These are phyloP conservation scores for Mylabris phalerata DNA, from an alignment of 1,140 invertebrate species.

Conservation along the genomic window DNA sequence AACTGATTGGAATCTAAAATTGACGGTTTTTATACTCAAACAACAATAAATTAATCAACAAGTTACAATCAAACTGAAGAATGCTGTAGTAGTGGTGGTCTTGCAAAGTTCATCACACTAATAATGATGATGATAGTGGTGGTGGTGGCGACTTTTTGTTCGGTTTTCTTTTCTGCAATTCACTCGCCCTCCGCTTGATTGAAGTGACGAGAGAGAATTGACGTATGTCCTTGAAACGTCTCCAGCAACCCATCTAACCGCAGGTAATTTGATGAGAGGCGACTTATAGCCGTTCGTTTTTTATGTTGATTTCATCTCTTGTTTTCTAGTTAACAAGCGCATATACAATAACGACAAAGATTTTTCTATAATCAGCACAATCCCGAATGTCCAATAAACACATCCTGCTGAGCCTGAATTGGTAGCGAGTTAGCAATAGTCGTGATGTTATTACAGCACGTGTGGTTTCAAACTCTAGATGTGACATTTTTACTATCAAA, in stretches of 20 bases:
- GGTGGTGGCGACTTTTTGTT: neutral
- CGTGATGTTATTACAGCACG: conserved; percentile 1
- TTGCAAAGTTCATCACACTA: too few relatives aligned
- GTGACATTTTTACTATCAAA: conserved; percentile 32
- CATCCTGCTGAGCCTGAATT: conserved; percentile 12
- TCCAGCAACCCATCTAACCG: neutral
- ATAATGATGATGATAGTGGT: too few relatives aligned
- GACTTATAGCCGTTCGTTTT: too few relatives aligned
- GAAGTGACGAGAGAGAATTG: conserved; percentile 13
- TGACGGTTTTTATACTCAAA: too few relatives aligned
- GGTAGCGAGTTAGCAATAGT: conserved; percentile 8
- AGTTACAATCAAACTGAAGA: too few relatives aligned
- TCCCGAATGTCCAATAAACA: conserved; percentile 18
- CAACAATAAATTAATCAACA: too few relatives aligned
- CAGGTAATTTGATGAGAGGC: conserved; percentile 30
- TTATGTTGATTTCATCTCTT: conserved; percentile 17
- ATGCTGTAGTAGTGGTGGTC: too few relatives aligned
- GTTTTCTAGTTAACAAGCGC: conserved; percentile 26
- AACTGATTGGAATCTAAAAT: too few relatives aligned
- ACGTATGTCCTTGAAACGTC: conserved; percentile 24
- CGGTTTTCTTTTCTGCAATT: neutral
- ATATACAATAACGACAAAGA: too few relatives aligned
- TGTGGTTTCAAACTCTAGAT: conserved; percentile 5
- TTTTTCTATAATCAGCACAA: too few relatives aligned
- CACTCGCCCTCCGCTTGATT: neutral